phyloP scores from a whole-genome alignment of 2,888 invertebrate genomes.

The Priocnemis perturbator region DNA sequence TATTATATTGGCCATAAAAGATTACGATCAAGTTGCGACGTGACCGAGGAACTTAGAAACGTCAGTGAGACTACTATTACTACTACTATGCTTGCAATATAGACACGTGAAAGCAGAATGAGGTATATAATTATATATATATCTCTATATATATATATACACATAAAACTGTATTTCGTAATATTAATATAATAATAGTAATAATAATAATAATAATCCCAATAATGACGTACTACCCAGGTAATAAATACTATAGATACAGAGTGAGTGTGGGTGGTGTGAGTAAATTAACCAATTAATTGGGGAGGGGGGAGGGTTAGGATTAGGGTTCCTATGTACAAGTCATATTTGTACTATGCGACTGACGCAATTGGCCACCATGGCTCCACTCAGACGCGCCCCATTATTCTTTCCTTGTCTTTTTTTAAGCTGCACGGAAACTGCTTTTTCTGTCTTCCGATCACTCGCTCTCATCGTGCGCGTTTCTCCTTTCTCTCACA shows the following conservation, averaged over 20 bases:
- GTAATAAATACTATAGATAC: slow-evolving; percentile 76
- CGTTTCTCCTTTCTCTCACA: slow-evolving; percentile 36
- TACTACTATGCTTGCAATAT: slow-evolving; percentile 53
- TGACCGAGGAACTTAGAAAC: too few species aligned
- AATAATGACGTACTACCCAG: slow-evolving; percentile 75
- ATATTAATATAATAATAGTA: slow-evolving; percentile 72
- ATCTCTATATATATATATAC: slow-evolving; percentile 56
- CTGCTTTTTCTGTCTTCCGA: slow-evolving; percentile 15
- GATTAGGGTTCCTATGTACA: slow-evolving; percentile 69
- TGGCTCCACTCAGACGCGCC: slow-evolving; percentile 65
- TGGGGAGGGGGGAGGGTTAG: slow-evolving; percentile 25
- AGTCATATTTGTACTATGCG: slow-evolving; percentile 75
- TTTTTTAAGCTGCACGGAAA: slow-evolving; percentile 51
- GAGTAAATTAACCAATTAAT: slow-evolving; percentile 70
- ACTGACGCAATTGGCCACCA: slow-evolving; percentile 70
- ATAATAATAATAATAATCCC: slow-evolving; percentile 73
- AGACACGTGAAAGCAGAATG: slow-evolving; percentile 60
- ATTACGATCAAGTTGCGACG: too few species aligned
- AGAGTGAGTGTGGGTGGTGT: slow-evolving; percentile 73
- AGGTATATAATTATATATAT: slow-evolving; percentile 69
- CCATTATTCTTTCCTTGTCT: slow-evolving; percentile 60
- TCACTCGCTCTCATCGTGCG: slow-evolving; percentile 9
- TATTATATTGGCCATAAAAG: too few species aligned
- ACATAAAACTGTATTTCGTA: slow-evolving; percentile 74
- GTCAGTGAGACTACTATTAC: background rate